These are phyloP conservation scores for Oscheius onirici DNA, from an alignment of 2,888 invertebrate species.

Conservation along the genomic window DNA sequence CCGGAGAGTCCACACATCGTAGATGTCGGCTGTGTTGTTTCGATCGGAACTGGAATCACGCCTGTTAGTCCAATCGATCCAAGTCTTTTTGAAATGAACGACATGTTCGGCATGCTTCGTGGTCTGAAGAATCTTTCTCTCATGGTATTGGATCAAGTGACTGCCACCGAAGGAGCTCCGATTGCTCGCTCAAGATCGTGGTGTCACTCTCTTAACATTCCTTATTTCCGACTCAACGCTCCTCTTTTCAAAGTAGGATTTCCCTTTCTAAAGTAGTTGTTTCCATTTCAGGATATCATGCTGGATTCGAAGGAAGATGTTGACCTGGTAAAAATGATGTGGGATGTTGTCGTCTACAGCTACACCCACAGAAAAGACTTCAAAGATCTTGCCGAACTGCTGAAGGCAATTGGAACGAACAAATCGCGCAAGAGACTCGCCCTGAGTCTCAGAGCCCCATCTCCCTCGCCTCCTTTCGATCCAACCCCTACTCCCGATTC, in stretches of 20 bases:
- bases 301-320: constrained; percentile 65
- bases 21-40: constrained; percentile 82
- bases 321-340: constrained; percentile 67
- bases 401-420: constrained; percentile 50
- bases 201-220: constrained; percentile 87
- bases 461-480: not conserved
- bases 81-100: constrained; percentile 80
- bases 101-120: constrained; percentile 69
- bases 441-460: not conserved
- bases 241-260: constrained; percentile 78
- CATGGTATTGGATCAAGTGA: constrained; percentile 93
- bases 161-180: constrained; percentile 89
- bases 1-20: constrained; percentile 74
- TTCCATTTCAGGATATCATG: constrained; percentile 53
- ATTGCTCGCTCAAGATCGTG: constrained; percentile 92
- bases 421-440: constrained; percentile 16
- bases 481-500: no score
- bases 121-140: constrained; percentile 85
- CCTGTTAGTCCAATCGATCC: constrained; percentile 75
- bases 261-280: not conserved
- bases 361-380: constrained; percentile 59
- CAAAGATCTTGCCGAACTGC: constrained; percentile 45
- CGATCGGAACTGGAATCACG: constrained; percentile 79
- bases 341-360: constrained; percentile 67
- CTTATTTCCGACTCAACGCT: constrained; percentile 84